phyloP scores from a whole-genome alignment of 2,888 invertebrate species.

The Bhutanitis thaidina region DNA sequence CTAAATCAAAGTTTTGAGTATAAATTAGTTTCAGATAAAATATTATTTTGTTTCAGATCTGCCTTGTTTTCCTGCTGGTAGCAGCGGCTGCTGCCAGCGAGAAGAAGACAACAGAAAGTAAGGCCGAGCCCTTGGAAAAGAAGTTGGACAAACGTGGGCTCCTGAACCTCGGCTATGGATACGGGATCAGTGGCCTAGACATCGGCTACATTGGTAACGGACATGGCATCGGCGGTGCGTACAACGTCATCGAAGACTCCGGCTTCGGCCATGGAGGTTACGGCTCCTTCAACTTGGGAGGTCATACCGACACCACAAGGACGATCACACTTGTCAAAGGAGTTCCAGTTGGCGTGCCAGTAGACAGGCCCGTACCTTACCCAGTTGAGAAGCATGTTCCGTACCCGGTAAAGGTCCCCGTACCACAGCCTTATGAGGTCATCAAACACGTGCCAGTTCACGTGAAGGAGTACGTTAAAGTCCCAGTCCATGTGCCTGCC shows the following conservation, averaged over 20 bases:
- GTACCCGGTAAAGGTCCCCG: slow-evolving; percentile 84
- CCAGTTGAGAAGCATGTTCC: slow-evolving; percentile 84
- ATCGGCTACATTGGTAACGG: slow-evolving; percentile 85
- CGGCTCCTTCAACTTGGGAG: slow-evolving; percentile 51
- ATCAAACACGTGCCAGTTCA: slow-evolving; percentile 84
- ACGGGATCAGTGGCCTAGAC: slow-evolving; percentile 87
- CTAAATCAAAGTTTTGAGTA: no score
- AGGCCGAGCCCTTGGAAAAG: slow-evolving; percentile 83
- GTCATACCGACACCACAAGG: slow-evolving; percentile 78
- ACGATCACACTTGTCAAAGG: slow-evolving; percentile 84
- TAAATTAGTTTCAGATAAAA: not conserved
- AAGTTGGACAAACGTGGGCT: slow-evolving; percentile 91
- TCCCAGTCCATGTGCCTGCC: slow-evolving; percentile 87
- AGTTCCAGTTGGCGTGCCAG: slow-evolving; percentile 82
- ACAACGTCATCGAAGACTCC: slow-evolving; percentile 60
- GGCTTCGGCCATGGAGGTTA: slow-evolving; percentile 36
- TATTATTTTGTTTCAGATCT: slow-evolving; percentile 72
- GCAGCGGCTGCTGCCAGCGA: slow-evolving; percentile 86
- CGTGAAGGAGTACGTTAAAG: slow-evolving; percentile 89
- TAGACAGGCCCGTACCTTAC: slow-evolving; percentile 82
- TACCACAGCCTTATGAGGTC: slow-evolving; percentile 86
- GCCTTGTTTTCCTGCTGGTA: slow-evolving; percentile 87
- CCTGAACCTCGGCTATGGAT: slow-evolving; percentile 88
- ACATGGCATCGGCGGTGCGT: slow-evolving; percentile 78
- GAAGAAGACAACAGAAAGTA: slow-evolving; percentile 80